Evolutionary conservation across 2,113 vertebrate species (phyloP).

Genomic region (Microcebus lehilahytsara): DNA sequence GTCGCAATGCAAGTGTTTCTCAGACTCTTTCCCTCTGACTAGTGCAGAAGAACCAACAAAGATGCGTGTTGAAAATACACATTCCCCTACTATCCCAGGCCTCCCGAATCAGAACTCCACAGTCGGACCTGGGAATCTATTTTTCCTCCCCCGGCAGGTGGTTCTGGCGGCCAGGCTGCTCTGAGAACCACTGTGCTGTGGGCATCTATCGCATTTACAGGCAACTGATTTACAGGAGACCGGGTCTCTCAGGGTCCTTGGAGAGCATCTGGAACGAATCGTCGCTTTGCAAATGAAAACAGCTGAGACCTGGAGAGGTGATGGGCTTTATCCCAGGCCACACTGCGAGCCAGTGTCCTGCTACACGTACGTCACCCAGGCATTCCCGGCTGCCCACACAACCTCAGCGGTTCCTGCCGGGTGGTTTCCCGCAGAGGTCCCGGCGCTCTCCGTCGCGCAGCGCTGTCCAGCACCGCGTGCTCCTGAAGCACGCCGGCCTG

Average conservation of each 20-base stretch:
- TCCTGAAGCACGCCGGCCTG: background rate
- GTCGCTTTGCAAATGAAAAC: background rate
- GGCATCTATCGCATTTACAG: background rate
- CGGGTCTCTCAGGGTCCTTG: background rate
- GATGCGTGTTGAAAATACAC: background rate
- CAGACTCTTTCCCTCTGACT: background rate
- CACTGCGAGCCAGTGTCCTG: no score
- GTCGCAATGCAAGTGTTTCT: background rate
- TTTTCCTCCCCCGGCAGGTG: background rate
- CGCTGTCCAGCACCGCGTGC: slow-evolving; percentile 36
- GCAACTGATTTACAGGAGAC: background rate
- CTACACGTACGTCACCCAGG: background rate
- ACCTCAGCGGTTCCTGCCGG: rapidly evolving
- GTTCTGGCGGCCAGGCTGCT: background rate
- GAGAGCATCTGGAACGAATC: background rate
- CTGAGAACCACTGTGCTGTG: background rate
- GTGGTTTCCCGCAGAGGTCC: rapidly evolving
- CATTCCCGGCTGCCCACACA: rapidly evolving
- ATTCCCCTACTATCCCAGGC: background rate
- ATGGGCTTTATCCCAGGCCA: background rate
- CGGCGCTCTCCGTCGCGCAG: rapidly evolving
- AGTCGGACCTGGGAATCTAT: no score
- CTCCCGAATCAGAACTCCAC: background rate
- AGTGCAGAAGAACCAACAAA: background rate
- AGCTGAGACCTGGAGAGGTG: background rate